phyloP scores from a whole-genome alignment of 2,797 vertebrate genomes.

The Anas flavirostris region DNA sequence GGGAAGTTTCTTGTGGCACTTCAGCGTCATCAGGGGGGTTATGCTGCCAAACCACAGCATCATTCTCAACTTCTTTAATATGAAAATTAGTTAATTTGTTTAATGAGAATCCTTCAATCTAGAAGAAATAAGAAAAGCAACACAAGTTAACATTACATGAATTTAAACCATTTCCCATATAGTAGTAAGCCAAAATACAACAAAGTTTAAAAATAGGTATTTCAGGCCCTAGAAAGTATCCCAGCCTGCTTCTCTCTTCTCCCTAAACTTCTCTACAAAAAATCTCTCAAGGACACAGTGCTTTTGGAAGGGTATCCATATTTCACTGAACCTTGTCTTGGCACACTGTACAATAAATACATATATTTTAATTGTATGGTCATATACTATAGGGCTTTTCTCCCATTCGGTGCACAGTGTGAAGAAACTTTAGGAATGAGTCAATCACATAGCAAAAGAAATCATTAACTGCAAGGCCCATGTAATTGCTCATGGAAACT shows the following conservation, averaged over 20 bases:
- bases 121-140: background rate
- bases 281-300: background rate
- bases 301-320: background rate
- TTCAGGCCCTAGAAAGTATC: background rate
- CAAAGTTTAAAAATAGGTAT: background rate
- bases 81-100: slow-evolving; percentile 84
- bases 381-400: background rate
- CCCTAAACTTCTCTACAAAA: background rate
- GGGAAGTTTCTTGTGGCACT: slow-evolving; percentile 65
- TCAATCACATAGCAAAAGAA: accelerated
- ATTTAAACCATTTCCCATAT: background rate
- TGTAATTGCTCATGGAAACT: background rate
- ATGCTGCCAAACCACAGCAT: slow-evolving; percentile 84
- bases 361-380: background rate
- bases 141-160: background rate
- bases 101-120: slow-evolving; percentile 89
- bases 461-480: background rate
- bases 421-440: background rate
- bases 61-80: slow-evolving; percentile 81
- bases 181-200: background rate
- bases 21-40: slow-evolving; percentile 70
- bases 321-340: background rate
- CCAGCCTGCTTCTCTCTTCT: background rate
- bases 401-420: background rate
- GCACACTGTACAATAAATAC: background rate